Evolutionary conservation across 2,797 vertebrate genomes (phyloP).

Genomic region (Neosalanx taihuensis): DNA sequence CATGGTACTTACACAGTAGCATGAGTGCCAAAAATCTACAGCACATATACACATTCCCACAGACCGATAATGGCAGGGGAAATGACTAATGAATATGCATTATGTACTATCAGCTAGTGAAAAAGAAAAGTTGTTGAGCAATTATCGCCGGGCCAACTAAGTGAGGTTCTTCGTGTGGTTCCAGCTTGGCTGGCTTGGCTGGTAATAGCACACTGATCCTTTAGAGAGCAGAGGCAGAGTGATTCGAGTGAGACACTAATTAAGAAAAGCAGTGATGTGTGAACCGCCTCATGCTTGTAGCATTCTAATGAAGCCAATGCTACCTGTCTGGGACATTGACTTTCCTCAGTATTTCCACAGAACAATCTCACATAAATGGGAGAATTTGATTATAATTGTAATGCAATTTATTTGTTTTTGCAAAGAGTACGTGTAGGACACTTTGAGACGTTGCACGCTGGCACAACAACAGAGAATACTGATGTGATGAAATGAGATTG

Average conservation of each 20-base stretch:
- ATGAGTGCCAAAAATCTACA: neutral
- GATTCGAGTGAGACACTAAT: constrained; percentile 54
- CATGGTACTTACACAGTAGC: too few species aligned
- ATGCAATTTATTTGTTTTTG: neutral
- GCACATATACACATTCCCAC: neutral
- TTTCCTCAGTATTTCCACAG: constrained; percentile 34
- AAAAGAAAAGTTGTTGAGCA: constrained; percentile 22
- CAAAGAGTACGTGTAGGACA: neutral
- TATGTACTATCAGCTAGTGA: constrained; percentile 18
- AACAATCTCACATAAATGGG: constrained; percentile 19
- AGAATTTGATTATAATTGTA: constrained; percentile 16
- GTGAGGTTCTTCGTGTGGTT: neutral
- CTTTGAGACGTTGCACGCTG: neutral
- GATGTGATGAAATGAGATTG: neutral
- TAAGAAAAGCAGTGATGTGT: constrained; percentile 59
- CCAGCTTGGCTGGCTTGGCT: constrained; percentile 23
- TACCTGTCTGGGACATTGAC: constrained; percentile 29
- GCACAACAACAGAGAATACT: neutral
- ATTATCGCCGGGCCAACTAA: constrained; percentile 4
- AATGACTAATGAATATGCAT: neutral
- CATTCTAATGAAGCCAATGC: constrained; percentile 48
- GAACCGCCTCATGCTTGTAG: constrained; percentile 40
- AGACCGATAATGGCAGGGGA: neutral
- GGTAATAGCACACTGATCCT: constrained; percentile 44
- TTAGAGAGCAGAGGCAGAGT: constrained; percentile 34